Evolutionary conservation across 2,888 invertebrate species (phyloP), one percentile per base, ranked within the genome.

Genomic region (Agrotis segetum): DNA sequence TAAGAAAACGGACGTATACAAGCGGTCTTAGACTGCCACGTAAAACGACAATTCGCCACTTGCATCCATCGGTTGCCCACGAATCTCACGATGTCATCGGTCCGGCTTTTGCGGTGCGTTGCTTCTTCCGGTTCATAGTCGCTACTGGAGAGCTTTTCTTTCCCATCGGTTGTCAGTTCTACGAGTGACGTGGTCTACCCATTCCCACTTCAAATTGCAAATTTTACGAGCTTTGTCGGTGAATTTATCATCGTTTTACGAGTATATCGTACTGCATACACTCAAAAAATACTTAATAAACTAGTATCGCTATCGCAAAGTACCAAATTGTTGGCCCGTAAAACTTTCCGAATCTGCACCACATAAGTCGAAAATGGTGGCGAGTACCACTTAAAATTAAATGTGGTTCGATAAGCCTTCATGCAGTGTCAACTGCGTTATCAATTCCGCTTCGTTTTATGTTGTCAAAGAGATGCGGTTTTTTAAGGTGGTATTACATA

Each of bases 341-440:
- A 56, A 71, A 72, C 3, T 16, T 19, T 40, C n/a, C 11, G 16
- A 61, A 79, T 44, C 11, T 24, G 29, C 17, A 60, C 53, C 62
- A 52, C 74, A 56, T 47, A 64, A 50, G 56, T 62, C n/a, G 34
- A 17, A 14, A 74, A 66, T 68, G 29, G 53, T 46, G 65, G 56
- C 56, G 46, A 49, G 14, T 49, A 62, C 49, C 81, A 80, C 76
- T 81, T 83, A 64, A 67, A 80, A 69, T 83, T 79, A 80, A 71
- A 75, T 49, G 81, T 55, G 60, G 14, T 60, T 68, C 47, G 75
- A 80, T 81, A 83, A 80, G 68, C 67, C 29, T 65, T 65, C 40
- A 56, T 67, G 46, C 34, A 72, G 62, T 73, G 65, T 68, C 74
- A 63, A 40, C 55, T 29, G 2, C 16, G 17, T 79, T 79, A 71